Conservation (phyloP, 2,113 vertebrate genomes). For the Rhinolophus ferrumequinum region DNA sequence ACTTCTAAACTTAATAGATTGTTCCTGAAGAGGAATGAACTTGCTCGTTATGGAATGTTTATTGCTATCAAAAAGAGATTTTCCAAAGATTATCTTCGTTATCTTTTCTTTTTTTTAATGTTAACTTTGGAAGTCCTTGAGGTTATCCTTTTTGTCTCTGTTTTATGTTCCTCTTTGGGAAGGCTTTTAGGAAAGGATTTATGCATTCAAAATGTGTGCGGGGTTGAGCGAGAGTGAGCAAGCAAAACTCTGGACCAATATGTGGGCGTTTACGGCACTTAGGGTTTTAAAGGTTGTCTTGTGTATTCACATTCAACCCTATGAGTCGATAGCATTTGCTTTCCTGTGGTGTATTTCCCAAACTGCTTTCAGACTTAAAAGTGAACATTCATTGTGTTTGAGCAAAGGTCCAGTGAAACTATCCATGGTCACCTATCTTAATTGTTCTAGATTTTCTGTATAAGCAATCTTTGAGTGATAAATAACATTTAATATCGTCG, state of each 20-base stretch:
- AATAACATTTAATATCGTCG: neutral
- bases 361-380: neutral
- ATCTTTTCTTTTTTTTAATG: neutral
- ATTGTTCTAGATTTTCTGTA: neutral
- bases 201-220: neutral
- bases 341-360: neutral
- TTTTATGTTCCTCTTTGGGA: neutral
- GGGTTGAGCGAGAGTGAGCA: neutral
- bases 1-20: neutral
- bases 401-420: neutral
- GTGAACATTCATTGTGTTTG: neutral
- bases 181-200: slow-evolving; percentile 18
- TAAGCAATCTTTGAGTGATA: neutral
- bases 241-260: neutral
- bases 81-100: neutral
- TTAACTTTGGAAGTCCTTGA: neutral
- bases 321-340: neutral
- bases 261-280: neutral
- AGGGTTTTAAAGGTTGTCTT: neutral
- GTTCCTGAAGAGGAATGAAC: neutral
- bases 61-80: neutral
- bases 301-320: neutral
- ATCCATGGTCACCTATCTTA: neutral
- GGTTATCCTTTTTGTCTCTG: neutral
- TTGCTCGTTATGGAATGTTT: neutral